These are phyloP conservation scores for Drosophila kohkoa DNA, from an alignment of 1,140 invertebrate genomes.

Conservation along the genomic window DNA sequence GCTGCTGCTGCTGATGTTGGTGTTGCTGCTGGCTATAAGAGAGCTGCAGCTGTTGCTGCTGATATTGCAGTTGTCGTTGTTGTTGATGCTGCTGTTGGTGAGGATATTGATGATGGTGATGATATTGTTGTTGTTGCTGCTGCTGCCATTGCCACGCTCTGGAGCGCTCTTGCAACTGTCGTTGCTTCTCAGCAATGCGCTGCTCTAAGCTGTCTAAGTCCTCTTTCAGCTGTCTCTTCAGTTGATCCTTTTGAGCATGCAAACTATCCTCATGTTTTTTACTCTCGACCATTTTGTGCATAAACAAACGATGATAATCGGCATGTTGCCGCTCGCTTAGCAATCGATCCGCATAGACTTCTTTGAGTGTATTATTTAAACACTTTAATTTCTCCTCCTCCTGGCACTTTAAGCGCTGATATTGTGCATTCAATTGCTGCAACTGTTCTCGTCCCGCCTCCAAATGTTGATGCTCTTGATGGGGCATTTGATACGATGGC, in stretches of 20 bases:
- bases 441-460: slow-evolving; percentile 22
- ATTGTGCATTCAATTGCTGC: slow-evolving; percentile 52
- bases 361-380: slow-evolving; percentile 37
- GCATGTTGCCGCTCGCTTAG: slow-evolving; percentile 51
- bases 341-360: slow-evolving; percentile 32
- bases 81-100: slow-evolving; percentile 25
- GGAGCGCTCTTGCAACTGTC: slow-evolving; percentile 25
- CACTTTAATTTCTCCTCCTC: slow-evolving; percentile 49
- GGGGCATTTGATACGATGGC: neutral
- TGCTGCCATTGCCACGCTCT: slow-evolving; percentile 40
- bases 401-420: slow-evolving; percentile 47
- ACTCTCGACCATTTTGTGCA: slow-evolving; percentile 55
- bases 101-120: slow-evolving; percentile 23
- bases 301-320: slow-evolving; percentile 49
- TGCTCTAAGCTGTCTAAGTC: slow-evolving; percentile 31
- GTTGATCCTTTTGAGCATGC: slow-evolving; percentile 22
- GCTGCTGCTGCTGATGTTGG: neutral
- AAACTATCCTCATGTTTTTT: slow-evolving; percentile 53
- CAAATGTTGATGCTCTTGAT: slow-evolving; percentile 42
- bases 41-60: slow-evolving; percentile 20
- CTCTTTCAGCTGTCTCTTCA: slow-evolving; percentile 22
- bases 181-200: slow-evolving; percentile 34
- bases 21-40: slow-evolving; percentile 8
- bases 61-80: slow-evolving; percentile 22
- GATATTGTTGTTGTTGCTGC: slow-evolving; percentile 10